phyloP scores from a whole-genome alignment of 2,797 vertebrate genomes.

The Spheniscus humboldti region DNA sequence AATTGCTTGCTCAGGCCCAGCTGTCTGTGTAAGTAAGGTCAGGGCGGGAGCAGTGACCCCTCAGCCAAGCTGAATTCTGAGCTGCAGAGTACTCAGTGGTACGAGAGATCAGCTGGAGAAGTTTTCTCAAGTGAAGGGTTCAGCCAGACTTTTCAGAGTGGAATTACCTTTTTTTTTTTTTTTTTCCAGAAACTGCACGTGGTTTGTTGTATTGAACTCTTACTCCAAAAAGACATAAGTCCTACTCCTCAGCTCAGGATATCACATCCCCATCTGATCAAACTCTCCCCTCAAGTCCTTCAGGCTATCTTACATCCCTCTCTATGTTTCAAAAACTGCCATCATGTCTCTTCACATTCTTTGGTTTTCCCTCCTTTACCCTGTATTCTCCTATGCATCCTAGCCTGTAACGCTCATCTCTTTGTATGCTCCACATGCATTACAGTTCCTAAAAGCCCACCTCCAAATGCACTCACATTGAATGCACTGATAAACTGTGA shows the following conservation, averaged over 20 bases:
- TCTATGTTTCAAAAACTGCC: background rate
- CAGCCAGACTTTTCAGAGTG: background rate
- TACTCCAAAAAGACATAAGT: background rate
- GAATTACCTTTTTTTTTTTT: background rate
- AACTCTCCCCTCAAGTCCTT: background rate
- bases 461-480: background rate
- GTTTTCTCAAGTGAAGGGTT: background rate
- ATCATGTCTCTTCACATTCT: background rate
- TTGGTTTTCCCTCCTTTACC: background rate
- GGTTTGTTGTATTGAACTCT: background rate
- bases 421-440: accelerated
- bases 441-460: background rate
- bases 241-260: background rate
- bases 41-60: background rate
- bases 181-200: background rate
- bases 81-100: background rate
- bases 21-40: background rate
- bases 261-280: background rate
- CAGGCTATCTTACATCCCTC: background rate
- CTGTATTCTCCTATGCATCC: background rate
- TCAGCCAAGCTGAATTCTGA: background rate
- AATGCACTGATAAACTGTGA: background rate
- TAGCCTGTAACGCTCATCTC: background rate
- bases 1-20: background rate
- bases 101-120: background rate